Percentiles rank a stretch among this genome's conserved stretches.
Conservation (phyloP, 2,888 invertebrate species). For the Oxytorus armatus region DNA sequence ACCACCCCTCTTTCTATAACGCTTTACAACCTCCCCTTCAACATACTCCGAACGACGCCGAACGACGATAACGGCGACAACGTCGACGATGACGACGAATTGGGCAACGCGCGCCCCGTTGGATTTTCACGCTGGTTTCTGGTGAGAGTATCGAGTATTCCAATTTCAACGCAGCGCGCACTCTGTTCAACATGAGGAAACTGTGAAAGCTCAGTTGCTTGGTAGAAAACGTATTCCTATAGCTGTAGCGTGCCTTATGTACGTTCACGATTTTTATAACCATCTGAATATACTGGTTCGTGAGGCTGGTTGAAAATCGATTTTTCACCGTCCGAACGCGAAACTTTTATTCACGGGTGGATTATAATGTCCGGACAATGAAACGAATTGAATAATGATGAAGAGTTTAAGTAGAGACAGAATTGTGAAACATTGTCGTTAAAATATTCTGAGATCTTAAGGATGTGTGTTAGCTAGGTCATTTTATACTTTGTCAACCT, state of each 20-base stretch:
- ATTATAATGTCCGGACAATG: too few species aligned
- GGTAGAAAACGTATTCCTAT: too few species aligned
- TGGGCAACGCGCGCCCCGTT: conserved; percentile 47
- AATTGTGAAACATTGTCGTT: too few species aligned
- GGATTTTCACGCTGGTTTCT: conserved; percentile 36
- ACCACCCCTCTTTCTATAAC: not conserved
- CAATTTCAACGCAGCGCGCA: conserved; percentile 45
- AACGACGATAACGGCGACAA: too few species aligned
- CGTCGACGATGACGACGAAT: conserved; percentile 58
- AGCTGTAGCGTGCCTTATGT: conserved; percentile 35
- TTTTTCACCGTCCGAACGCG: conserved; percentile 43
- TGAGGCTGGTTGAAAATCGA: conserved; percentile 49
- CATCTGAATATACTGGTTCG: conserved; percentile 45
- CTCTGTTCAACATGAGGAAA: conserved; percentile 19
- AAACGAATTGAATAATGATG: too few species aligned
- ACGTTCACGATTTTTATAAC: conserved; percentile 49
- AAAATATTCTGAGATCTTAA: too few species aligned
- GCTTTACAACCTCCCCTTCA: too few species aligned
- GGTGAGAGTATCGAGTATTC: conserved; percentile 38
- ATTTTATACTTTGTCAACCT: too few species aligned
- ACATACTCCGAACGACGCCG: conserved; percentile 10
- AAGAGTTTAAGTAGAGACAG: too few species aligned
- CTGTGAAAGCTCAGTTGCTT: too few species aligned
- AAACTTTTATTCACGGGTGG: conserved; percentile 41
- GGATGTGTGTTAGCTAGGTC: too few species aligned